Conservation (phyloP, 2,797 vertebrate species). For the Heterohyrax brucei region DNA sequence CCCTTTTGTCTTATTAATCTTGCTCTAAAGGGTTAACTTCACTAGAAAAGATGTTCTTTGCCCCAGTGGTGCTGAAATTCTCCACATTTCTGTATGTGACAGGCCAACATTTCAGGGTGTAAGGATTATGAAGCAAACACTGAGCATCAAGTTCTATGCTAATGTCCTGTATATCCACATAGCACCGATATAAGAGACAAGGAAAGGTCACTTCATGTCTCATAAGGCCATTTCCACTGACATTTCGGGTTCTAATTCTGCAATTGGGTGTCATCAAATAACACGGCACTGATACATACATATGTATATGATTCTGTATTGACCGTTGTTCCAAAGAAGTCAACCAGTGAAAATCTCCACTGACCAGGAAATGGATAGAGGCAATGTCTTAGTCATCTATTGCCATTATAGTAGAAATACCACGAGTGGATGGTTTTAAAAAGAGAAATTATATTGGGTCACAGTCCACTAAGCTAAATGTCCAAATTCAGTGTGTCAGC, state of each 20-base stretch:
- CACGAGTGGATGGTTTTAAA: no score
- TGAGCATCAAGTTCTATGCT: conserved; percentile 29
- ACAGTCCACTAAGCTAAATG: no score
- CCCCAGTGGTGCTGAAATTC: not conserved
- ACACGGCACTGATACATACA: not conserved
- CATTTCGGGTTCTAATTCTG: conserved; percentile 57
- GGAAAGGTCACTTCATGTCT: not conserved
- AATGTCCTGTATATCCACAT: not conserved
- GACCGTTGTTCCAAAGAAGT: conserved; percentile 27
- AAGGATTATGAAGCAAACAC: conserved; percentile 24
- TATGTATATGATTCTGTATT: not conserved
- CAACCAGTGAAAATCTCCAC: not conserved
- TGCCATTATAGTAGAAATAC: no score
- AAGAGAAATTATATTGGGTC: no score
- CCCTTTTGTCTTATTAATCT: conserved; percentile 62
- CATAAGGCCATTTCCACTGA: not conserved
- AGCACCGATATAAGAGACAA: not conserved
- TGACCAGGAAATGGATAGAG: conserved; percentile 16
- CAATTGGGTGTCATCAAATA: not conserved
- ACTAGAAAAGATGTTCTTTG: conserved; percentile 4
- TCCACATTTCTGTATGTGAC: not conserved
- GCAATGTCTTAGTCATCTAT: no score
- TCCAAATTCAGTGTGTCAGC: no score
- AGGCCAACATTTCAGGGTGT: not conserved
- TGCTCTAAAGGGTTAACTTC: conserved; percentile 58